phyloP scores from a whole-genome alignment of 2,888 invertebrate genomes.

The Helleia helle region DNA sequence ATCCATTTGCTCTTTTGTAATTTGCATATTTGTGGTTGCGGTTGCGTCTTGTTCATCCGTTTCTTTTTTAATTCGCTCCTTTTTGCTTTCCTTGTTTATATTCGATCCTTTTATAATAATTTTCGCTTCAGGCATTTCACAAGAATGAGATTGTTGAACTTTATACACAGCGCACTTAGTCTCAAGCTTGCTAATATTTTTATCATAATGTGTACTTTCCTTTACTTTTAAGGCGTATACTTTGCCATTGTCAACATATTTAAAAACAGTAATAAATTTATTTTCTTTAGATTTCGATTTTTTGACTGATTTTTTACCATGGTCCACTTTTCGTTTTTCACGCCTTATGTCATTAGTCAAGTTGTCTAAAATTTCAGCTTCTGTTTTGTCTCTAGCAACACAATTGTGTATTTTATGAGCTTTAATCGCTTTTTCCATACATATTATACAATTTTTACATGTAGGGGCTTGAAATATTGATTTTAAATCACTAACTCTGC shows the following conservation, averaged over 20 bases:
- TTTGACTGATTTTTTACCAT: constrained; percentile 15
- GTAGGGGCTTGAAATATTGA: constrained; percentile 28
- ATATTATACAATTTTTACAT: constrained; percentile 35
- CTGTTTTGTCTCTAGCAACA: constrained; percentile 16
- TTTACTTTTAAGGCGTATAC: constrained; percentile 46
- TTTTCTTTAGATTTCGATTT: constrained; percentile 29
- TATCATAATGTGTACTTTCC: constrained; percentile 26
- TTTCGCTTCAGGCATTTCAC: constrained; percentile 36
- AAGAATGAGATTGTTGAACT: constrained; percentile 38
- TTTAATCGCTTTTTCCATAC: constrained; percentile 41
- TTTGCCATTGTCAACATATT: constrained; percentile 37
- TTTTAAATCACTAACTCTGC: constrained; percentile 27
- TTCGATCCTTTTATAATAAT: constrained; percentile 30
- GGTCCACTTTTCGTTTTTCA: constrained; percentile 26
- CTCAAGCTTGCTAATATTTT: constrained; percentile 20
- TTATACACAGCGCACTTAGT: constrained; percentile 40
- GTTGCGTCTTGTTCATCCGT: constrained; percentile 19
- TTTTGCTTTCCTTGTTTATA: constrained; percentile 32
- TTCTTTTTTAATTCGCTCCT: constrained; percentile 18
- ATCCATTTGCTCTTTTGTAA: no score
- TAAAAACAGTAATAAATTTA: constrained; percentile 37
- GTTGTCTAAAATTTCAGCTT: constrained; percentile 16
- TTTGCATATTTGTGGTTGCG: no score
- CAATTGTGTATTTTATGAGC: constrained; percentile 24
- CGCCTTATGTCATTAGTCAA: constrained; percentile 24